phyloP scores from a whole-genome alignment of 2,113 vertebrate genomes.

The Cavia aperea region DNA sequence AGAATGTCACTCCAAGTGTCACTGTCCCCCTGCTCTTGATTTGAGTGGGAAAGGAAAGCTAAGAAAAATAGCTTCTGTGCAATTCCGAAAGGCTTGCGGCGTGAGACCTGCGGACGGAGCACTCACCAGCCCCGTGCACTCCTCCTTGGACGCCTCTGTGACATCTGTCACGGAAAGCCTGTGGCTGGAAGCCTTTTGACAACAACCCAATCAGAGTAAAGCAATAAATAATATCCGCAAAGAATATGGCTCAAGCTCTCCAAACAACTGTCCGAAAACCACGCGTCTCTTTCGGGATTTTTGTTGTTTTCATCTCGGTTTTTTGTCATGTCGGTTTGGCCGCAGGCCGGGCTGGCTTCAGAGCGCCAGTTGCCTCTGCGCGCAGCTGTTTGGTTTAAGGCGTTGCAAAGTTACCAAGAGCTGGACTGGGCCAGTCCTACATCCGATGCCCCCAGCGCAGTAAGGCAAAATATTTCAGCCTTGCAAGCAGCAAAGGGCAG shows the following conservation, averaged over 20 bases:
- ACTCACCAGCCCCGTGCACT: not conserved
- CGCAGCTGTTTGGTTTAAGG: conserved; percentile 48
- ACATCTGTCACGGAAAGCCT: conserved; percentile 31
- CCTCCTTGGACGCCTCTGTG: not conserved
- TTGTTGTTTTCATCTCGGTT: no score
- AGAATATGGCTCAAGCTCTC: conserved; percentile 35
- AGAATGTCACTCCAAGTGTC: not conserved
- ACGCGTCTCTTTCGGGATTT: not conserved
- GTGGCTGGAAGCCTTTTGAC: conserved; percentile 22
- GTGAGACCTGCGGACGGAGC: not conserved
- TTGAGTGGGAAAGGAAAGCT: no score
- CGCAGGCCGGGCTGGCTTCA: fast-evolving
- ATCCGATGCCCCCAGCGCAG: not conserved
- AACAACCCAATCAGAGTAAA: conserved; percentile 46
- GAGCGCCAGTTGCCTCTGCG: conserved; percentile 12
- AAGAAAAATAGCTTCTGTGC: not conserved
- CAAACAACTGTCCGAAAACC: conserved; percentile 27
- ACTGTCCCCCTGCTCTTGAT: not conserved
- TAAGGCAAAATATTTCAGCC: conserved; percentile 32
- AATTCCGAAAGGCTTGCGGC: not conserved
- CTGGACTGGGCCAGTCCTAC: not conserved
- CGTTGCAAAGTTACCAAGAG: not conserved
- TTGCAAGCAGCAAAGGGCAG: not conserved
- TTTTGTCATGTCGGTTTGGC: not conserved
- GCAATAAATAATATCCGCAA: conserved; percentile 52